A percentile compares a stretch with the other conserved stretches of the same genome.
Conservation (phyloP, 2,888 invertebrate species). For the Lithophane leautieri region DNA sequence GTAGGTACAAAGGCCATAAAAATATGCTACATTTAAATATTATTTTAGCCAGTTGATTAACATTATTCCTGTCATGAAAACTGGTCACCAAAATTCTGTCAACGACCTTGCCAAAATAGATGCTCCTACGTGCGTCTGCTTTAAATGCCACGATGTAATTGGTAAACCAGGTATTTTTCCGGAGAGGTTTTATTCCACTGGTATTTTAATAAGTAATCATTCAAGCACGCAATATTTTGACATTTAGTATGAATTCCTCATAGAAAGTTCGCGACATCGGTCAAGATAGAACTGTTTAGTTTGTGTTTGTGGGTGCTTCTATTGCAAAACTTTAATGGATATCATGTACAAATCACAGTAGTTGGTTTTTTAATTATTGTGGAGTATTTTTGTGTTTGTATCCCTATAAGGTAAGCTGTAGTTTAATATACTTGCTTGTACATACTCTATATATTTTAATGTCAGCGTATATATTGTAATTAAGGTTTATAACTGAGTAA, state of each 20-base stretch:
- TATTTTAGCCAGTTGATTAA: conserved; percentile 20
- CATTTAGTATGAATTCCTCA: background rate
- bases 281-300: background rate
- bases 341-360: background rate
- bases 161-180: conserved; percentile 39
- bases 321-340: background rate
- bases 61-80: conserved; percentile 31
- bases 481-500: no score
- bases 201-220: conserved; percentile 24
- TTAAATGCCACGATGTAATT: conserved; percentile 26
- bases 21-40: conserved; percentile 23
- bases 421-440: no score
- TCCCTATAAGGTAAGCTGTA: no score
- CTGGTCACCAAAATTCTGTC: conserved; percentile 42
- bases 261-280: background rate
- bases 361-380: no score
- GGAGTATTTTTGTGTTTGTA: no score
- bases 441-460: no score
- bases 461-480: no score
- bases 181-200: conserved; percentile 20
- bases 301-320: background rate
- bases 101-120: conserved; percentile 53
- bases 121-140: conserved; percentile 48
- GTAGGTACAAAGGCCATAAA: conserved; percentile 25
- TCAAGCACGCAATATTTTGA: conserved; percentile 10